Base-by-base conservation (phyloP, 2,888 invertebrate genomes). In the Cynaeus angustus region DNA sequence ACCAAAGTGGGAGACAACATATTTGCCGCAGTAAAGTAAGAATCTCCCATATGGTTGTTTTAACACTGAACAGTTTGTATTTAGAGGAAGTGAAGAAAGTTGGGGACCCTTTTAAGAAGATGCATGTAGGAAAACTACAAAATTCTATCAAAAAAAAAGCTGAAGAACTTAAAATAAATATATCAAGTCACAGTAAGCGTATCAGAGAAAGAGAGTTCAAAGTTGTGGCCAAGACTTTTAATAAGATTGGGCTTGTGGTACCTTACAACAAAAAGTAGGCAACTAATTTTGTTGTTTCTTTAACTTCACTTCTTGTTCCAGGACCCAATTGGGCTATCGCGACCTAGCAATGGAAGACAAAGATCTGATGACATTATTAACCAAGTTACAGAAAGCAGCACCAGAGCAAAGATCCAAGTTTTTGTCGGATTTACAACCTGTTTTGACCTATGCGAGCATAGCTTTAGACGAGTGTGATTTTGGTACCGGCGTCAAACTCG, bases 381-480 rank as follows among this genome's bases (percentile, higher is more conserved):
- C 88, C 55, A 87, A 88, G 76, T 88, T 96, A 52, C 87, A 89
- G 46, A 88, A 90, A 46, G 88, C 90, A 8, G 86, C 86, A 70
- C 87, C 91, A 16, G 86, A 85, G 8, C 90, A 92, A 72, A 90
- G 89, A 76, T 86, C 88, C 69, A 87, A 86, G 53, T 85, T 89
- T 28, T 86, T 94, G 69, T 90, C 91, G 14, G 89, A 91, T 26
- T 82, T 98, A 2, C 94, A 96, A 78, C 94, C 95, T 66, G 86
- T 80, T 26, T 89, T 96, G 70, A 95, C 94, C 2, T 91, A 91
- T 65, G 92, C 95, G 4, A 94, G 91, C 83, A 95, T 96, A 83
- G 98, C 98, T 0, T 91, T 94, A 66, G 98, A 98, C 81, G 98
- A 99, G 83, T 94, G 94, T 81, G 98, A 98, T 83, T 98, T 96